These are phyloP conservation scores for Tenthredo amoena DNA, from an alignment of 2,888 invertebrate species.

Conservation along the genomic window DNA sequence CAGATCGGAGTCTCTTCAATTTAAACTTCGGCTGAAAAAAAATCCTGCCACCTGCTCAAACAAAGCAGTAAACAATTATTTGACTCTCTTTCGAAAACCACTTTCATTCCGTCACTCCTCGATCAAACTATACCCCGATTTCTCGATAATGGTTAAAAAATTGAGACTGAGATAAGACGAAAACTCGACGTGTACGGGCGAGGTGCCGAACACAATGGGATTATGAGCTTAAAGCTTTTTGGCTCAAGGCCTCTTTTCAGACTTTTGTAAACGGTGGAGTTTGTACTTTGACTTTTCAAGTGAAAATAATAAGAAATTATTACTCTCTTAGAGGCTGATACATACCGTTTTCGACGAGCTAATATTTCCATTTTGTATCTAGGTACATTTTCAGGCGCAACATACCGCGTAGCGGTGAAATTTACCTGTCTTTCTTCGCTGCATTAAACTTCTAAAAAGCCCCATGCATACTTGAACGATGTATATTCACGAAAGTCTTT, in stretches of 20 bases:
- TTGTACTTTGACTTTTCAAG: neutral
- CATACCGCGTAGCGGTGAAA: neutral
- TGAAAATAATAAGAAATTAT: neutral
- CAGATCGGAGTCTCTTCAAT: neutral
- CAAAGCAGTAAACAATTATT: neutral
- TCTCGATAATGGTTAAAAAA: neutral
- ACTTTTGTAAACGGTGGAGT: neutral
- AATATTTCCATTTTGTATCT: neutral
- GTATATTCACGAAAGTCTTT: neutral
- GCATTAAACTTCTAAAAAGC: neutral
- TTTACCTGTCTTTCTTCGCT: neutral
- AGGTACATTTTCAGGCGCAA: neutral
- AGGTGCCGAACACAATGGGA: conserved; percentile 7
- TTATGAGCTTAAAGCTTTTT: conserved; percentile 16
- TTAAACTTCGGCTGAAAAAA: neutral
- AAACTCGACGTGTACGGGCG: neutral
- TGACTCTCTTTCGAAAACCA: neutral
- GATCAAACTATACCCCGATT: neutral
- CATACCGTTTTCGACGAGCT: neutral
- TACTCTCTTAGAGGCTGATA: neutral
- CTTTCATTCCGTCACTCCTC: neutral
- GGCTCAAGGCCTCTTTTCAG: neutral
- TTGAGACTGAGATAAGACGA: neutral
- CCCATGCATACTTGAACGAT: neutral
- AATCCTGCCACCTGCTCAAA: neutral